These are phyloP conservation scores for Meteorus cinctellus DNA, from an alignment of 2,888 invertebrate species.

Conservation along the genomic window DNA sequence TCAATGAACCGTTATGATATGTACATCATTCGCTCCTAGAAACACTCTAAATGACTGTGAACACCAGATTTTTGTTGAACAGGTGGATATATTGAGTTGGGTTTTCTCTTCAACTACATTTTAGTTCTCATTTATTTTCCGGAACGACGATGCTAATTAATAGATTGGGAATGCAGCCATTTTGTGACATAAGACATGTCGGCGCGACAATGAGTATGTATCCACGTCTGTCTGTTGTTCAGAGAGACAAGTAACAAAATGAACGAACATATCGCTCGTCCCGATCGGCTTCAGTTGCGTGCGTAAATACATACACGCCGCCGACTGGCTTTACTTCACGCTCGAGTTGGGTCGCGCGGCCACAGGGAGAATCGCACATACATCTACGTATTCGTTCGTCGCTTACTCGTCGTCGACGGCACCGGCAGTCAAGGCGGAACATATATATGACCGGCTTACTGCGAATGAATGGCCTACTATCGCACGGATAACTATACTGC, in stretches of 20 bases:
- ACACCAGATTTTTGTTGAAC: no score
- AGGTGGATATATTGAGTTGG: no score
- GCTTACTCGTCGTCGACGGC: neutral
- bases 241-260: constrained; percentile 22
- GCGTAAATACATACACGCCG: neutral
- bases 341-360: constrained; percentile 12
- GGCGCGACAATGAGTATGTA: constrained; percentile 1
- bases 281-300: constrained; percentile 15
- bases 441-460: constrained; percentile 33
- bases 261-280: constrained; percentile 1
- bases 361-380: neutral
- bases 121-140: neutral
- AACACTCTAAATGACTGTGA: no score
- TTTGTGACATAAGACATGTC: neutral
- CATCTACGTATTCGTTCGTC: neutral
- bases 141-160: neutral
- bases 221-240: constrained; percentile 1
- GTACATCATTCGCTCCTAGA: no score
- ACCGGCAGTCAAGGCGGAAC: constrained; percentile 23
- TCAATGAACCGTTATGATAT: no score
- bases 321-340: constrained; percentile 20
- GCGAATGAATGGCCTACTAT: constrained; percentile 44
- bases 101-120: neutral
- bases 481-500: constrained; percentile 33
- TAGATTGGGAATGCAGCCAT: constrained; percentile 7